These are phyloP conservation scores for Trissolcus japonicus DNA, from an alignment of 2,888 invertebrate species.

Conservation along the genomic window DNA sequence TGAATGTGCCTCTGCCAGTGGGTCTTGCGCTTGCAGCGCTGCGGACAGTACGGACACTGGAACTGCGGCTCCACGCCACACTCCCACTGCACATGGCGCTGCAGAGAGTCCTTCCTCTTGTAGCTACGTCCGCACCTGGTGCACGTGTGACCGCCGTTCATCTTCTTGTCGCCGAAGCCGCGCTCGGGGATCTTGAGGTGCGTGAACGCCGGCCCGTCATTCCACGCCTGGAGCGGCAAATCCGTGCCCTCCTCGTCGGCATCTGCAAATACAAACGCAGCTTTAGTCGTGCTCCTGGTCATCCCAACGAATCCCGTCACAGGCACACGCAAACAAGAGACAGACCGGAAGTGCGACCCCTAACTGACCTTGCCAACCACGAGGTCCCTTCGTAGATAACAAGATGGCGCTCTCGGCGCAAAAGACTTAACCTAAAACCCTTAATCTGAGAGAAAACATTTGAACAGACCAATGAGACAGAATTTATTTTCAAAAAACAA, in stretches of 20 bases:
- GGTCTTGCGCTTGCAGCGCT: conserved; percentile 75
- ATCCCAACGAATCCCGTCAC: conserved; percentile 37
- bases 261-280: conserved; percentile 64
- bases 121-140: conserved; percentile 80
- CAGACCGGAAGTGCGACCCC: conserved; percentile 27
- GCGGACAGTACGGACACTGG: conserved; percentile 76
- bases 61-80: conserved; percentile 78
- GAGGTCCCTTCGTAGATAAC: not conserved
- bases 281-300: conserved; percentile 63
- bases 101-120: conserved; percentile 80
- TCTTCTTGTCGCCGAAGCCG: conserved; percentile 61
- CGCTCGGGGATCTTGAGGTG: conserved; percentile 70
- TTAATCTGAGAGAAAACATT: not conserved
- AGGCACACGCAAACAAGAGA: conserved; percentile 42
- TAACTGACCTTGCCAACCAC: conserved; percentile 9
- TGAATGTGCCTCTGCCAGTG: conserved; percentile 78
- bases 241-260: conserved; percentile 62
- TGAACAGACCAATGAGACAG: not conserved
- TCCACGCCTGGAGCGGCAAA: conserved; percentile 65
- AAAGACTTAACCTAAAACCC: conserved; percentile 2
- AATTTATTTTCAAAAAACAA: too few relatives aligned
- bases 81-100: conserved; percentile 79
- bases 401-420: not conserved
- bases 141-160: conserved; percentile 76
- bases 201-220: conserved; percentile 60